Base-by-base conservation (phyloP, 2,113 vertebrate genomes). In the Mungos mungo region DNA sequence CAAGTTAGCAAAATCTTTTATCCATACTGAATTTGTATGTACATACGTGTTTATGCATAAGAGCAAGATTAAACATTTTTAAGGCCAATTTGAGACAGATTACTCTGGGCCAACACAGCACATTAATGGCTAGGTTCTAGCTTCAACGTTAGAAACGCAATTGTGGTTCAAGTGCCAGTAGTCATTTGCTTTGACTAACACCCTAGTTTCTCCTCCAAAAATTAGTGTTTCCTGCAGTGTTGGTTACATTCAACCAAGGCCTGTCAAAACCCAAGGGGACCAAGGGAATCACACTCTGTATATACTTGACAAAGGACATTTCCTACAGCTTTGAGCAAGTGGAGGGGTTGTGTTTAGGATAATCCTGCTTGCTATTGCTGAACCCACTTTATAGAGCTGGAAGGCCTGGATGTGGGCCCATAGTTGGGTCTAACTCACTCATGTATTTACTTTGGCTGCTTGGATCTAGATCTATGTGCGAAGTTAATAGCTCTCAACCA, bases 181-280 rank as follows among this genome's bases (percentile, higher is more conserved):
- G 96, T 93, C 41, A 97, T 71, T 18, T 63, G 90, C 41, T 7
- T 92, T 96, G 82, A 97, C 86, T 82, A 96, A 25, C 27, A 98
- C 2, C 1, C n/a, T 95, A 35, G 92, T 92, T 96, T 95, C 96
- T 96, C 86, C 71, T 85, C 93, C 97, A 72, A 90, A 97, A 10
- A 27, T 97, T 74, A 92, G 54, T 65, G 38, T 16, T 50, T 23
- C 50, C 45, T 83, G 12, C 31, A 38, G 0, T 1, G 0, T 31
- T 96, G 77, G 33, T 85, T 85, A 93, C 92, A 93, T 0, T 98
- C 97, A 90, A 80, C 41, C 45, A 16, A 89, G 88, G 50, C 63
- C 29, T 82, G 97, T 41, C 97, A 96, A 98, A 96, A 97, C 92
- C 16, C 38, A 91, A 8, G 29, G 74, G 45, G 72, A 93, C 86